Conservation (phyloP, 2,888 invertebrate species). For the Galeruca laticollis region DNA sequence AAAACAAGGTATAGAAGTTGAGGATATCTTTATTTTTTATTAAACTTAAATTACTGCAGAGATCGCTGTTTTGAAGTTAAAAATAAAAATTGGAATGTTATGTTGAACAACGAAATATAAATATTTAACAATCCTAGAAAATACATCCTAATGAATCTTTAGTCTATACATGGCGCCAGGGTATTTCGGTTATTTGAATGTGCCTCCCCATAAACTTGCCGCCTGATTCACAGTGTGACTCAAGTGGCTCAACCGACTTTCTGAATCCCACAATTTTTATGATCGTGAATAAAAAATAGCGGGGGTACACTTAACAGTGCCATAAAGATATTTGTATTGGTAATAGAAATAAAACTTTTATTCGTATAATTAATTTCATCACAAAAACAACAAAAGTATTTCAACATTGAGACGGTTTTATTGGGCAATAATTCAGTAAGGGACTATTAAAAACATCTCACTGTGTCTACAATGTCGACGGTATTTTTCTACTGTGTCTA, state of each 20-base stretch:
- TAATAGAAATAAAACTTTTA: constrained; percentile 47
- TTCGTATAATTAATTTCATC: constrained; percentile 49
- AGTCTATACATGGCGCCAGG: constrained; percentile 20
- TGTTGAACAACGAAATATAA: not conserved
- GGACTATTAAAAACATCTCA: constrained; percentile 49
- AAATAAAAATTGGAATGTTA: not conserved
- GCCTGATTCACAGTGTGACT: constrained; percentile 40
- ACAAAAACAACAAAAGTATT: constrained; percentile 51
- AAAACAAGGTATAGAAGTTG: no score
- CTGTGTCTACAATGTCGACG: constrained; percentile 42
- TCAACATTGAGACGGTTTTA: constrained; percentile 52
- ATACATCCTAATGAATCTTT: constrained; percentile 8
- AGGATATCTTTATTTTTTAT: no score
- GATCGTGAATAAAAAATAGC: constrained; percentile 36
- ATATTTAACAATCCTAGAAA: constrained; percentile 3
- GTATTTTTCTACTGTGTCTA: constrained; percentile 45
- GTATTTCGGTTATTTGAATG: constrained; percentile 15
- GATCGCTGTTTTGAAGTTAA: no score
- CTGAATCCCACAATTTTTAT: constrained; percentile 31
- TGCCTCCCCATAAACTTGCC: constrained; percentile 42
- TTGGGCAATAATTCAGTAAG: constrained; percentile 51
- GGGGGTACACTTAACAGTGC: constrained; percentile 33
- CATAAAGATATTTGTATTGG: constrained; percentile 43
- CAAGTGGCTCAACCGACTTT: constrained; percentile 29
- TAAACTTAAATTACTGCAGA: no score